Evolutionary conservation across 2,113 vertebrate genomes (phyloP).

Genomic region (Rhynchomys soricoides): DNA sequence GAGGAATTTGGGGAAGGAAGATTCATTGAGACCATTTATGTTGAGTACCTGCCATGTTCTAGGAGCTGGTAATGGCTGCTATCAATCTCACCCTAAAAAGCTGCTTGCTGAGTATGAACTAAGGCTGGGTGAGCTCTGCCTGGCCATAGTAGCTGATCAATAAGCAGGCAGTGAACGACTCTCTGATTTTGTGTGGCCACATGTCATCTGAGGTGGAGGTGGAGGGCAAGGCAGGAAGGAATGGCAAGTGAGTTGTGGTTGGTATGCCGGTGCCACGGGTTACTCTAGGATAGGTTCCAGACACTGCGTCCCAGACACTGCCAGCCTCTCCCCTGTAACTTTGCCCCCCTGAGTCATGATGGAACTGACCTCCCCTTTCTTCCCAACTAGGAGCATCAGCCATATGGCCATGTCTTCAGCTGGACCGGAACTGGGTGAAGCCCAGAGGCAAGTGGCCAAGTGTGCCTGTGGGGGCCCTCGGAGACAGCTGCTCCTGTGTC

Average conservation of each 20-base stretch:
- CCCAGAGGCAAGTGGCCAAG: constrained; percentile 76
- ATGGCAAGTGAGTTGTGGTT: not conserved
- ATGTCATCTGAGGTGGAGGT: not conserved
- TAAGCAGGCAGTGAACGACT: not conserved
- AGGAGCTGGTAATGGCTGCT: not conserved
- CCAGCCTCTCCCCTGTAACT: constrained; percentile 33
- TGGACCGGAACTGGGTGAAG: constrained; percentile 63
- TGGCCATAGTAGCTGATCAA: not conserved
- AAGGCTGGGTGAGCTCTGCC: not conserved
- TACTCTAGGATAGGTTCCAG: constrained; percentile 34
- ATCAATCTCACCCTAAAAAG: not conserved
- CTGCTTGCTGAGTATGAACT: not conserved
- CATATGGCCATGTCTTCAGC: constrained; percentile 74
- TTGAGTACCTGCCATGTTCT: not conserved
- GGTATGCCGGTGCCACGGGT: not conserved
- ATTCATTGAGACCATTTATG: not conserved
- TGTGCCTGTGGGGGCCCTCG: constrained; percentile 55
- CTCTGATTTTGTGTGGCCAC: not conserved
- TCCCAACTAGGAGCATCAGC: constrained; percentile 54
- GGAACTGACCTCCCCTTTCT: constrained; percentile 3
- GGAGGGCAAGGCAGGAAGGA: not conserved
- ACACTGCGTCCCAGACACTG: not conserved
- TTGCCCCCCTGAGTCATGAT: constrained; percentile 45
- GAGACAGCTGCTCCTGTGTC: constrained; percentile 70
- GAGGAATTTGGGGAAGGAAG: constrained; percentile 36